phyloP scores from a whole-genome alignment of 2,797 vertebrate genomes.

The Pangasius mekongensis region DNA sequence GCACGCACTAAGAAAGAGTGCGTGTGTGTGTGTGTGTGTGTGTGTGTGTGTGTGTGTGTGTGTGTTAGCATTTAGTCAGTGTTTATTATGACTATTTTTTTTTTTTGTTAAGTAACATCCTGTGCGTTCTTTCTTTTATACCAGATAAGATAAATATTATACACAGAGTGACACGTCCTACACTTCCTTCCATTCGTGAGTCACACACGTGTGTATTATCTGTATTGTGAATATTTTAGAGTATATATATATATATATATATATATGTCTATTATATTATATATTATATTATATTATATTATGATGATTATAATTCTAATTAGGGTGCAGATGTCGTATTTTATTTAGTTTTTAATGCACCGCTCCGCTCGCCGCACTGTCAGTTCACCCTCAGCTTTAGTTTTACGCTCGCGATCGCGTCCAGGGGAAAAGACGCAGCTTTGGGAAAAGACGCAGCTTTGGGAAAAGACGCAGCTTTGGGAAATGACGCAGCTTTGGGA shows the following conservation, averaged over 20 bases:
- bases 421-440: not conserved
- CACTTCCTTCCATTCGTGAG: constrained; percentile 30
- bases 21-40: constrained; percentile 40
- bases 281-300: constrained; percentile 41
- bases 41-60: constrained; percentile 37
- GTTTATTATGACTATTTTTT: constrained; percentile 45
- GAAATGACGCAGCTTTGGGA: too few species aligned
- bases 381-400: constrained; percentile 46
- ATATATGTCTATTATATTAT: constrained; percentile 36
- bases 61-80: constrained; percentile 43
- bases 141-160: constrained; percentile 51
- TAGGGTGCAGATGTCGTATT: constrained; percentile 30
- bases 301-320: constrained; percentile 13
- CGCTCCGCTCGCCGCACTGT: constrained; percentile 67
- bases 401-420: not conserved
- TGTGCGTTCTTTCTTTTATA: constrained; percentile 63
- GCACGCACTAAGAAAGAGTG: too few species aligned
- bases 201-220: constrained; percentile 57
- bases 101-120: constrained; percentile 61
- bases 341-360: constrained; percentile 70
- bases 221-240: constrained; percentile 71
- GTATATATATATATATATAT: constrained; percentile 47
- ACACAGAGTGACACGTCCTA: constrained; percentile 49
- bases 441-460: too few species aligned
- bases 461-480: too few species aligned